phyloP scores from a whole-genome alignment of 2,113 vertebrate species.

The Spea bombifrons region DNA sequence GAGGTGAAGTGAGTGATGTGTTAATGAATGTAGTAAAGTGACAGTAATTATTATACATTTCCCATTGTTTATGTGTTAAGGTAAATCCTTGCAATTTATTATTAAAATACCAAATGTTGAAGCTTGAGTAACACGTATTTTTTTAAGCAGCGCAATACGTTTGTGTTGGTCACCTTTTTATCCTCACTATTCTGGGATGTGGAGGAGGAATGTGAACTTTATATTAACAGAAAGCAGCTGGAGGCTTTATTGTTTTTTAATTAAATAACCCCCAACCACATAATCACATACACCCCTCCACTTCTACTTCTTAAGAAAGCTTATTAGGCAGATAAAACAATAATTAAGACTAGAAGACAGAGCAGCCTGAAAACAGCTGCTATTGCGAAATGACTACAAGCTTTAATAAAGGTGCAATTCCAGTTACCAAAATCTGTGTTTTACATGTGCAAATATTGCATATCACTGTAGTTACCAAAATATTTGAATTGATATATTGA shows the following conservation, averaged over 20 bases:
- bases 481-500: background rate
- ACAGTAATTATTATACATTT: no score
- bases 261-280: slow-evolving; percentile 66
- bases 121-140: background rate
- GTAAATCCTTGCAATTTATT: background rate
- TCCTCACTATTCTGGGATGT: slow-evolving; percentile 12
- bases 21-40: no score
- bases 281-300: slow-evolving; percentile 53
- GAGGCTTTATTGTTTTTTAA: slow-evolving; percentile 72
- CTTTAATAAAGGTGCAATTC: slow-evolving; percentile 35
- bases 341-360: slow-evolving; percentile 65
- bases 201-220: slow-evolving; percentile 46
- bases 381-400: slow-evolving; percentile 16
- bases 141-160: background rate
- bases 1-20: no score
- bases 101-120: background rate
- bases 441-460: background rate
- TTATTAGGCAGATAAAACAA: slow-evolving; percentile 63
- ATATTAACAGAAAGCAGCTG: slow-evolving; percentile 65
- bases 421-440: background rate
- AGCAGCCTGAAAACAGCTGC: slow-evolving; percentile 48
- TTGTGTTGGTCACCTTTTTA: slow-evolving; percentile 13
- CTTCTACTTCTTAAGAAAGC: slow-evolving; percentile 57
- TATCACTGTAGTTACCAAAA: background rate
- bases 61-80: no score